phyloP scores from a whole-genome alignment of 2,797 vertebrate species.

The Onychomys leucogaster region DNA sequence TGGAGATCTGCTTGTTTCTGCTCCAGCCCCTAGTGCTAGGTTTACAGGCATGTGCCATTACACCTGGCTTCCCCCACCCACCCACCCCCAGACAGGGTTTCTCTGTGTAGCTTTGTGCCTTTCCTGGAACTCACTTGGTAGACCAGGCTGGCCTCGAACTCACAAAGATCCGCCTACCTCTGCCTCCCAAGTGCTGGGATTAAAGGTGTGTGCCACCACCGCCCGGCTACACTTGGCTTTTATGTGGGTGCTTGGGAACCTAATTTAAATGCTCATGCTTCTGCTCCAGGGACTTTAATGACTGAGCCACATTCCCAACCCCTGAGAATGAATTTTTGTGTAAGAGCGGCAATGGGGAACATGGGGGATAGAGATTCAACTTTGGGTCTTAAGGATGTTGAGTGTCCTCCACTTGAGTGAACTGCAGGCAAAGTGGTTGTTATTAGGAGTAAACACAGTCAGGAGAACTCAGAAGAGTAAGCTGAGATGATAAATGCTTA shows the following conservation, averaged over 20 bases:
- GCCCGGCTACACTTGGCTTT: too few species aligned
- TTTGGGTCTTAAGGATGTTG: background rate
- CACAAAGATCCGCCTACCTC: too few species aligned
- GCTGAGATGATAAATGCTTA: background rate
- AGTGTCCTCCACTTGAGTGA: background rate
- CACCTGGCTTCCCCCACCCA: too few species aligned
- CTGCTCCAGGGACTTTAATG: background rate
- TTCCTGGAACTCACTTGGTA: too few species aligned
- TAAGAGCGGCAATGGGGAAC: background rate
- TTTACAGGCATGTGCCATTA: background rate
- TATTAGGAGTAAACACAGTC: background rate
- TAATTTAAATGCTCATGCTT: background rate
- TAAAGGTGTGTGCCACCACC: background rate
- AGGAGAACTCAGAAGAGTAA: background rate
- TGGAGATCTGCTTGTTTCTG: background rate
- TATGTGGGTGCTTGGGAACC: background rate
- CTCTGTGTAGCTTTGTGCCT: too few species aligned
- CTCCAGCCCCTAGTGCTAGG: background rate
- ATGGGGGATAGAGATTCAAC: background rate
- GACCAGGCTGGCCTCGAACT: too few species aligned
- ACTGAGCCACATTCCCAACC: background rate
- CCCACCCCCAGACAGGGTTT: too few species aligned
- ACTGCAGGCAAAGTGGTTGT: background rate
- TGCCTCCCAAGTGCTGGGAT: background rate
- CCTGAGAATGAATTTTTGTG: background rate